phyloP scores from a whole-genome alignment of 2,797 vertebrate species.

The Clarias pachynema region DNA sequence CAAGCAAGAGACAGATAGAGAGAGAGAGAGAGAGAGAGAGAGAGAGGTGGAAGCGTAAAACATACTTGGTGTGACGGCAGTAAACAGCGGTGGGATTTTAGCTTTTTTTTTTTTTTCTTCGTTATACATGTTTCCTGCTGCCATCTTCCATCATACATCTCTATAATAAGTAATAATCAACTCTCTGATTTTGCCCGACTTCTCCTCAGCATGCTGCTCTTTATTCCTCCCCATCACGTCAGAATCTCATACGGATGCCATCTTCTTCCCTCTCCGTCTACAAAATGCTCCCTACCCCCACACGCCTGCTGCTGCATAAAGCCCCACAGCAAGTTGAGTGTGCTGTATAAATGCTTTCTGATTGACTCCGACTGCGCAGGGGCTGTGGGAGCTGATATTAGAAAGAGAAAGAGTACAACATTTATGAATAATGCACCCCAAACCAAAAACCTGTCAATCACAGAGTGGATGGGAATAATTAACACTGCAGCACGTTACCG shows the following conservation, averaged over 20 bases:
- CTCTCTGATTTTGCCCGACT: not conserved
- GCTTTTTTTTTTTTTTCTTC: not conserved
- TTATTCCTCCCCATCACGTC: constrained; percentile 14
- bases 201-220: constrained; percentile 4
- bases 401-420: constrained; percentile 18
- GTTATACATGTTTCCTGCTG: not conserved
- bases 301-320: constrained; percentile 35
- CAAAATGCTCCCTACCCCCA: constrained; percentile 41
- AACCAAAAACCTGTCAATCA: constrained; percentile 44
- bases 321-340: constrained; percentile 48
- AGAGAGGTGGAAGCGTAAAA: not conserved
- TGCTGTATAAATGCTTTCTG: constrained; percentile 45
- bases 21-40: constrained; percentile 24
- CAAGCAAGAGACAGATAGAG: constrained; percentile 51
- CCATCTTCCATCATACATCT: not conserved
- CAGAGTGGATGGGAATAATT: constrained; percentile 17
- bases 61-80: not conserved
- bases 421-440: constrained; percentile 46
- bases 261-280: constrained; percentile 22
- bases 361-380: constrained; percentile 52
- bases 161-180: constrained; percentile 22
- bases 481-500: constrained; percentile 4
- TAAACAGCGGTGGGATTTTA: constrained; percentile 14
- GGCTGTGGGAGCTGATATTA: constrained; percentile 46
- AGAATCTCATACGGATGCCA: constrained; percentile 27